phyloP scores from a whole-genome alignment of 1,140 invertebrate species.

The Chelonus insularis region DNA sequence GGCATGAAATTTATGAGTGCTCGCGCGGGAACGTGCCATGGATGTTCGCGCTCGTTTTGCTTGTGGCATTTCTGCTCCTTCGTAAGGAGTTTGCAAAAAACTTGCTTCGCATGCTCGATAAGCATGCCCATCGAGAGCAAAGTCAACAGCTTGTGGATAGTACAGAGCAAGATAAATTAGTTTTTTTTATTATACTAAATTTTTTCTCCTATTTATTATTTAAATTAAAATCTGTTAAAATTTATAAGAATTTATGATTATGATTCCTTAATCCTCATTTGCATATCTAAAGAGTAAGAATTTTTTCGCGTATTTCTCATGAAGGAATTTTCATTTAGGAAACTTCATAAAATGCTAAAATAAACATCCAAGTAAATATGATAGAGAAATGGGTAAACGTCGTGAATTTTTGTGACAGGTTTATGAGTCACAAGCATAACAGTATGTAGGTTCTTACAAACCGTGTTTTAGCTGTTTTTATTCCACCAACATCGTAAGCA shows the following conservation, averaged over 20 bases:
- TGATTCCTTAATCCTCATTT: too few species aligned
- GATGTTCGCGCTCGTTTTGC: conserved; percentile 13
- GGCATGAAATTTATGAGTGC: conserved; percentile 48
- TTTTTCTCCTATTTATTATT: too few species aligned
- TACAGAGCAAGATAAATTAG: not conserved
- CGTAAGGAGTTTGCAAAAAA: conserved; percentile 4
- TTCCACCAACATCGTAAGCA: conserved; percentile 1
- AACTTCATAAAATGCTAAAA: too few species aligned
- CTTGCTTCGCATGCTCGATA: conserved; percentile 13
- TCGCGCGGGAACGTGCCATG: conserved; percentile 29
- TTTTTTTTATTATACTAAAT: not conserved
- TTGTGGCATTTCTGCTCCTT: not conserved
- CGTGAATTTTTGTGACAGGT: not conserved
- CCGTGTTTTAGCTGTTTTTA: not conserved
- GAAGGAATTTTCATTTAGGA: too few species aligned
- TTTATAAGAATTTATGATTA: too few species aligned
- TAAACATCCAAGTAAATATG: too few species aligned
- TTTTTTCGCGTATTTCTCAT: too few species aligned
- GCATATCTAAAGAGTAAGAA: too few species aligned
- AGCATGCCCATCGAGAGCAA: not conserved
- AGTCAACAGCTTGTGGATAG: not conserved
- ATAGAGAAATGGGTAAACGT: not conserved
- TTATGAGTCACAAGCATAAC: not conserved
- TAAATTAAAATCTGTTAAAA: too few species aligned
- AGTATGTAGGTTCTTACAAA: not conserved